Percentiles rank a stretch among this genome's conserved stretches.
Conservation (phyloP, 2,888 invertebrate species). For the Rotaria magnacalcarata region DNA sequence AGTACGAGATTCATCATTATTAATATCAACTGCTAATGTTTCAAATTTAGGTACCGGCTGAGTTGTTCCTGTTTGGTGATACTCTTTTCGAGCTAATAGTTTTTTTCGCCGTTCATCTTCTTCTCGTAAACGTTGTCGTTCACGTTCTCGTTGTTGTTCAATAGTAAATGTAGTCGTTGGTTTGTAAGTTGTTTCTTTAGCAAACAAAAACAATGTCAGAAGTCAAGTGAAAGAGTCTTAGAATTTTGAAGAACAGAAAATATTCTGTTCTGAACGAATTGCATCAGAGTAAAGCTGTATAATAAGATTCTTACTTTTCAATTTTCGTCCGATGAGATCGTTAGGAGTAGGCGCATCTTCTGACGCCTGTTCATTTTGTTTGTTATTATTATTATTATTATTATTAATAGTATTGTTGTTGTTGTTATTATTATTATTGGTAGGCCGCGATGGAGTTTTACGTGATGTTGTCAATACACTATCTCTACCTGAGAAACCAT, state of each 20-base stretch:
- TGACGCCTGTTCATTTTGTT: not conserved
- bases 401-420: not conserved
- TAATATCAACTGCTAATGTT: not conserved
- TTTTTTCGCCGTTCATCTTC: slow-evolving; percentile 7
- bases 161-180: not conserved
- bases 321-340: not conserved
- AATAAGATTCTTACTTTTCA: not conserved
- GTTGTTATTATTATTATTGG: not conserved
- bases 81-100: not conserved
- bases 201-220: not conserved
- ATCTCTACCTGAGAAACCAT: not conserved
- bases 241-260: too few relatives aligned
- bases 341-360: not conserved
- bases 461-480: slow-evolving; percentile 2
- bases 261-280: too few relatives aligned
- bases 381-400: not conserved
- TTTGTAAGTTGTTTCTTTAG: not conserved
- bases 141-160: slow-evolving; percentile 20
- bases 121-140: not conserved
- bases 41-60: not conserved
- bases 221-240: too few relatives aligned
- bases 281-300: too few relatives aligned
- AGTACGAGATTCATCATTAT: not conserved
- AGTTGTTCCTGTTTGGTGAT: not conserved
- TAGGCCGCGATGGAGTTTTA: not conserved